Conservation (phyloP, 2,113 vertebrate species). For the Colistium nudipinnis region DNA sequence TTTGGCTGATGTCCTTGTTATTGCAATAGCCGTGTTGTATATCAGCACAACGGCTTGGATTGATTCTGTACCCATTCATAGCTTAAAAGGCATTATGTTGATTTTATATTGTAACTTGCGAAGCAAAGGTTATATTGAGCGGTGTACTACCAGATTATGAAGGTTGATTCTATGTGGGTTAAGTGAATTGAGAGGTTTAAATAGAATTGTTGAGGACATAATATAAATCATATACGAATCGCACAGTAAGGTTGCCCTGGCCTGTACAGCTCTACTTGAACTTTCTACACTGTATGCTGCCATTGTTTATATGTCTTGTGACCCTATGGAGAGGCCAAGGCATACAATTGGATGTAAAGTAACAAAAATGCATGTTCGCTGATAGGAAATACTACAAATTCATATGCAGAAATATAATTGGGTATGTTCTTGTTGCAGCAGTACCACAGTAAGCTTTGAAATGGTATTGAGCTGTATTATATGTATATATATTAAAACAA, state of each 20-base stretch:
- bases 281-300: not conserved
- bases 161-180: not conserved
- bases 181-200: not conserved
- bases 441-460: not conserved
- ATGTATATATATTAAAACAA: too few species aligned
- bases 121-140: not conserved
- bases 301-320: not conserved
- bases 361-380: not conserved
- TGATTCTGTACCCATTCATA: not conserved
- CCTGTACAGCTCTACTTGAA: not conserved
- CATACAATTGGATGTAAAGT: not conserved
- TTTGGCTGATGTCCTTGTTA: conserved; percentile 44
- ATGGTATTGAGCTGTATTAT: too few species aligned
- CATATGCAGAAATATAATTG: not conserved
- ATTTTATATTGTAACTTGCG: not conserved
- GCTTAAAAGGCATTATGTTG: not conserved
- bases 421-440: not conserved
- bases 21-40: conserved; percentile 39
- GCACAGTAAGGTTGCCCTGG: not conserved
- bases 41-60: conserved; percentile 1
- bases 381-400: not conserved
- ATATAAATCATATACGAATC: not conserved
- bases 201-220: not conserved
- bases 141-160: conserved; percentile 9
- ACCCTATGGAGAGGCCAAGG: not conserved